These are phyloP conservation scores for Deroplatys truncata DNA, from an alignment of 2,888 invertebrate genomes.

Conservation along the genomic window DNA sequence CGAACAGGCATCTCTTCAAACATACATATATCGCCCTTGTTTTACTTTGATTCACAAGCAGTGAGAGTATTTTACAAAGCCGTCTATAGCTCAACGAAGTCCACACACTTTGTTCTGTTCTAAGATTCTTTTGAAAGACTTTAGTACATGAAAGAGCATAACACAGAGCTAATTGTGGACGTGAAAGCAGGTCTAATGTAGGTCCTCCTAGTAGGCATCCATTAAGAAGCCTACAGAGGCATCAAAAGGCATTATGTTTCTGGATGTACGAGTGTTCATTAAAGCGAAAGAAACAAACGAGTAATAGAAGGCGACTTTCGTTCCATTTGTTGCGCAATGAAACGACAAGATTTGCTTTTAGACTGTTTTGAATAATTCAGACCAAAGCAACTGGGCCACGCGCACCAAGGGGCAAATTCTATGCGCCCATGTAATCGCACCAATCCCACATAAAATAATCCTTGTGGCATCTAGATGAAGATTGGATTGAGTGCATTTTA, in stretches of 20 bases:
- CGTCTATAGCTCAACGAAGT: neutral
- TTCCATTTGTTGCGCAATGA: neutral
- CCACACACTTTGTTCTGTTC: neutral
- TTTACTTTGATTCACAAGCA: neutral
- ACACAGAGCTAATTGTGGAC: neutral
- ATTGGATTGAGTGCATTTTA: no score
- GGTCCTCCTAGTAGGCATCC: neutral
- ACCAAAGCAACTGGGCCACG: neutral
- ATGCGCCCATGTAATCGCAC: neutral
- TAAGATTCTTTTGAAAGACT: neutral
- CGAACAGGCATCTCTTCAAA: no score
- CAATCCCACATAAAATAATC: no score
- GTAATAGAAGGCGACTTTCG: neutral
- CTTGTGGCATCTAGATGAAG: no score
- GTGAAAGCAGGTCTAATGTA: neutral
- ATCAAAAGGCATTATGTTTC: neutral
- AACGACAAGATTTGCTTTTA: neutral
- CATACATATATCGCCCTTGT: no score
- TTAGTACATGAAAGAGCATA: neutral
- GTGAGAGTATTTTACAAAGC: neutral
- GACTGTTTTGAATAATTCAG: neutral
- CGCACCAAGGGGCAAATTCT: neutral
- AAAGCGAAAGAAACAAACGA: neutral
- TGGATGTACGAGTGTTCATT: neutral
- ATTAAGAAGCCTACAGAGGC: neutral